Percentiles rank a stretch among this genome's conserved stretches.
These are phyloP conservation scores for Eurytemora carolleeae DNA, from an alignment of 1,140 invertebrate genomes.

Conservation along the genomic window DNA sequence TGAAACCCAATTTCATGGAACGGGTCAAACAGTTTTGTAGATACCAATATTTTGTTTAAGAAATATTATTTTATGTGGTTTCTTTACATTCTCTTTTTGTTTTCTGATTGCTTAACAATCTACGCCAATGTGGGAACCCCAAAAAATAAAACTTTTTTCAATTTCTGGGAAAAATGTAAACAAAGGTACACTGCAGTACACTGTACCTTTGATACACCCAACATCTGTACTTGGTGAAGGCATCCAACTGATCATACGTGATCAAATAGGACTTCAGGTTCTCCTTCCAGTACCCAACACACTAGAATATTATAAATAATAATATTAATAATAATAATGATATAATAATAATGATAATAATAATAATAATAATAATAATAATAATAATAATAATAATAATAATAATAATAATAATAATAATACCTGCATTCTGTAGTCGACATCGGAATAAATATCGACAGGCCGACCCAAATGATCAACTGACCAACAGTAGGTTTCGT, in stretches of 20 bases:
- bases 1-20: too few relatives aligned
- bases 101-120: too few relatives aligned
- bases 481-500: conserved; percentile 35
- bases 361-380: not conserved
- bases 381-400: conserved; percentile 35
- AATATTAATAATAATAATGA: not conserved
- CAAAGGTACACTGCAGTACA: too few relatives aligned
- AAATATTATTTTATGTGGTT: too few relatives aligned
- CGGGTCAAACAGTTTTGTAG: too few relatives aligned
- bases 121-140: too few relatives aligned
- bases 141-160: too few relatives aligned
- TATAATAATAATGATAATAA: conserved; percentile 36
- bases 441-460: conserved; percentile 41
- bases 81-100: too few relatives aligned
- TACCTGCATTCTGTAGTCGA: conserved; percentile 45
- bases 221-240: conserved; percentile 82
- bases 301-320: conserved; percentile 51
- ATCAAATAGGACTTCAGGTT: conserved; percentile 91
- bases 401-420: not conserved
- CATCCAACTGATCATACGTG: conserved; percentile 87
- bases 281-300: conserved; percentile 94
- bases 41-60: too few relatives aligned
- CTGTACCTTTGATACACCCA: conserved; percentile 53
- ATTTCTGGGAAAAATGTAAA: too few relatives aligned
- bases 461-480: conserved; percentile 35